Evolutionary conservation across 2,888 invertebrate species (phyloP), one percentile per base, ranked within the genome.

Genomic region (Tricholauxania praeusta): DNA sequence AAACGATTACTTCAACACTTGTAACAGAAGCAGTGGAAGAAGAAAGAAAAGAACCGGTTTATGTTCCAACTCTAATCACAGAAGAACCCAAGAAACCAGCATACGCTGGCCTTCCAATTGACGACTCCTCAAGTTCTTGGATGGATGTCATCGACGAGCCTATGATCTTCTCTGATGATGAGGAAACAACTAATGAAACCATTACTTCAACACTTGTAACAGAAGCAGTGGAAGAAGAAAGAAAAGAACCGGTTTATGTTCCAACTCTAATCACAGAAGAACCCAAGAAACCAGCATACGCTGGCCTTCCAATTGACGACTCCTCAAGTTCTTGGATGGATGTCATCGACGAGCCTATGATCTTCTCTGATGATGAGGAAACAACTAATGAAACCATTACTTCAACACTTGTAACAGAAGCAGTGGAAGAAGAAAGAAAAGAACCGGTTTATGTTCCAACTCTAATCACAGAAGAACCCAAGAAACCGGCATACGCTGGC

Each of bases 91-190:
- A 55, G 77, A 71, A 76, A 72, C 12, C 75, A 6, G 75, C 57
- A 6, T 79, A 78, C 66, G 78, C 77, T 67, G 81, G 79, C 64
- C 76, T 63, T n/a, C 47, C 64, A 17, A 47, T 53, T 10, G n/a
- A 52, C 28, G 55, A 63, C 10, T 14, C 48, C 12, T 12, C 49
- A 10, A 59, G 2, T 32, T 15, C 28, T 17, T 66, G 53, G 65
- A 78, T 86, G 77, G 76, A n/a, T n/a, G n/a, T n/a, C n/a, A n/a
- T n/a, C n/a, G n/a, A n/a, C n/a, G n/a, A n/a, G n/a, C n/a, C n/a
- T 48, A 81, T 83, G 72, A 74, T 76, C 32, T 79, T 86, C 57
- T 82, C 84, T n/a, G 83, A 82, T 63, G 83, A 85, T 51, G 84
- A 85, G 65, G 78, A 73, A 1, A 75, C 75, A 60, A 2, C n/a